Evolutionary conservation across 2,797 vertebrate species (phyloP), one percentile per base, ranked within the genome.

Genomic region (Xenopus petersii): DNA sequence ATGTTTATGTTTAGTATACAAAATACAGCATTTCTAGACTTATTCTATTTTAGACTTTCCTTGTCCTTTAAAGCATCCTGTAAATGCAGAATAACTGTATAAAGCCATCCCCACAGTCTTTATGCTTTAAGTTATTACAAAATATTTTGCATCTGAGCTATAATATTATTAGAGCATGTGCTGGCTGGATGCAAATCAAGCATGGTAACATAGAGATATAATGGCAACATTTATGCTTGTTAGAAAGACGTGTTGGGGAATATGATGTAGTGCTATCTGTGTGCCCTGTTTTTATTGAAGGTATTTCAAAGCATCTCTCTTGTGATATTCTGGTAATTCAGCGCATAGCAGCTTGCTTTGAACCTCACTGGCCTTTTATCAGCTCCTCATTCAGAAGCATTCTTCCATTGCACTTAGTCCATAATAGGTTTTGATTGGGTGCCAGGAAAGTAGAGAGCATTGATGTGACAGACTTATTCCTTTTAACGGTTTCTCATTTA

Each of bases 341-440:
- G 67, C 55, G 58, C 67, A 69, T 64, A 26, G 24, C 15, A 63
- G 48, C 48, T 54, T 69, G 51, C 75, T 69, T 74, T 79, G 76
- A 79, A 79, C 67, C 61, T 51, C 2, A 13, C 56, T 73, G 75
- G 55, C 76, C 76, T 74, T 74, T 79, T 70, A 74, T 79, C 76
- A 74, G 67, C 61, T 79, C 51, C 56, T 79, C 67, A 79, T 79
- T 74, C 61, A 74, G 76, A 73, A 36, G 64, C 76, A 72, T 74
- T 74, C 71, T 73, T 79, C n/a, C 47, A 65, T 26, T 26, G 71
- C 66, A 70, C 62, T 79, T 74, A 64, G 66, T 64, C 67, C 55
- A 79, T 79, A 79, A 79, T 79, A 74, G 71, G 67, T 73, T 79
- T 79, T 79, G 76, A 79, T 79, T 79, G 76, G 71, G 47, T 74